These are phyloP conservation scores for Heterodera schachtii DNA, from an alignment of 1,140 invertebrate genomes.

Conservation along the genomic window DNA sequence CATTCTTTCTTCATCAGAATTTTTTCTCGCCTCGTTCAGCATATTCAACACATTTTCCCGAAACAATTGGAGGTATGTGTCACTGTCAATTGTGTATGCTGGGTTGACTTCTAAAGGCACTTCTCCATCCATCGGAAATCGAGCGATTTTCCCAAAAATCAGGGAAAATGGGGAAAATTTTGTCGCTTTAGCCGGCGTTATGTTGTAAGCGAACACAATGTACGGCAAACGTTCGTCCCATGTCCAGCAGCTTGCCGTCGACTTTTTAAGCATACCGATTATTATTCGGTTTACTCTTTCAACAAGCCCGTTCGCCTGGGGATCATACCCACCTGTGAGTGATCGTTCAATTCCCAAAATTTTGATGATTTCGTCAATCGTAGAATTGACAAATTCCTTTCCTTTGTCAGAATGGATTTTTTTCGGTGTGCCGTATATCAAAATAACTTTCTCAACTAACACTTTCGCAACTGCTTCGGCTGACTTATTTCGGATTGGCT, in stretches of 20 bases:
- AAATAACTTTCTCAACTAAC: background rate
- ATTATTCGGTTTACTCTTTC: conserved; percentile 1
- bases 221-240: too few relatives aligned
- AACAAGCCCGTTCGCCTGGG: too few relatives aligned
- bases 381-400: conserved; percentile 16
- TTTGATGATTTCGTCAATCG: background rate
- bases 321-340: too few relatives aligned
- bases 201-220: too few relatives aligned
- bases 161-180: background rate
- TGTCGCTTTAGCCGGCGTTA: too few relatives aligned
- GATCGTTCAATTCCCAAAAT: conserved; percentile 2
- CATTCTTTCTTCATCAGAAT: background rate
- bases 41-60: conserved; percentile 20
- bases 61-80: background rate
- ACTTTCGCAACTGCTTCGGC: conserved; percentile 1
- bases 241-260: background rate
- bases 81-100: background rate
- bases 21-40: background rate
- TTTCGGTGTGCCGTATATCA: too few relatives aligned
- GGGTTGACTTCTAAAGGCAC: background rate
- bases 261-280: conserved; percentile 18
- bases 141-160: background rate
- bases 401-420: background rate
- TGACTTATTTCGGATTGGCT: background rate
- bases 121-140: background rate